Evolutionary conservation across 2,888 invertebrate genomes (phyloP).

Genomic region (Eilema sororculum): DNA sequence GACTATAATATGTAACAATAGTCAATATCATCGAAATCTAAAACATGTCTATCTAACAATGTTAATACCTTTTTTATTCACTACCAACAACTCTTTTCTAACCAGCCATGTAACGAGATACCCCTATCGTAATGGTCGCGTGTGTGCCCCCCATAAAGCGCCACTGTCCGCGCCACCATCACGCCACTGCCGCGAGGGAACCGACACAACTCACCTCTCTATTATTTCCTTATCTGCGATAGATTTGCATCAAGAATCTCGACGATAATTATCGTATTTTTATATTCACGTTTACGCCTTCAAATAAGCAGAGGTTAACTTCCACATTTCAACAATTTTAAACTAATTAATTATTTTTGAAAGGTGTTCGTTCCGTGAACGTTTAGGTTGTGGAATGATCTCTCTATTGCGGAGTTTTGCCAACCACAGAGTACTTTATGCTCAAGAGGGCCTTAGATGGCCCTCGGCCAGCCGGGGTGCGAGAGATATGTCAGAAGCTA

Average conservation of each 20-base stretch:
- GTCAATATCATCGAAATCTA: background rate
- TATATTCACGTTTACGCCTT: background rate
- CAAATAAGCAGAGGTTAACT: background rate
- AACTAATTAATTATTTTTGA: no score
- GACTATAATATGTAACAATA: no score
- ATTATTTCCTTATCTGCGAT: conserved; percentile 18
- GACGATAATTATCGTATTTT: conserved; percentile 11
- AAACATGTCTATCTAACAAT: background rate
- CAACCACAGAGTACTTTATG: no score
- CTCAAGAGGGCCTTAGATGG: no score
- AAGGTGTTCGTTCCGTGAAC: no score
- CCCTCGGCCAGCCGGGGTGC: no score
- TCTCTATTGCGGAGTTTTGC: no score
- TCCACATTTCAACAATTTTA: no score
- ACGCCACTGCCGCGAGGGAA: conserved; percentile 9
- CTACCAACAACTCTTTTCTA: background rate
- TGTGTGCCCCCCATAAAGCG: conserved; percentile 12
- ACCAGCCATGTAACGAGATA: conserved; percentile 4
- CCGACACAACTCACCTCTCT: conserved; percentile 7
- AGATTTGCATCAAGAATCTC: conserved; percentile 21
- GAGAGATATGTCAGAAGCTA: no score
- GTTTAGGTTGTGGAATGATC: no score
- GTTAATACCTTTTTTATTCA: background rate
- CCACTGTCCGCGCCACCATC: conserved; percentile 17
- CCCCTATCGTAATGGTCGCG: conserved; percentile 18